Evolutionary conservation across 2,888 invertebrate genomes (phyloP).

Genomic region (Acleris cristana): DNA sequence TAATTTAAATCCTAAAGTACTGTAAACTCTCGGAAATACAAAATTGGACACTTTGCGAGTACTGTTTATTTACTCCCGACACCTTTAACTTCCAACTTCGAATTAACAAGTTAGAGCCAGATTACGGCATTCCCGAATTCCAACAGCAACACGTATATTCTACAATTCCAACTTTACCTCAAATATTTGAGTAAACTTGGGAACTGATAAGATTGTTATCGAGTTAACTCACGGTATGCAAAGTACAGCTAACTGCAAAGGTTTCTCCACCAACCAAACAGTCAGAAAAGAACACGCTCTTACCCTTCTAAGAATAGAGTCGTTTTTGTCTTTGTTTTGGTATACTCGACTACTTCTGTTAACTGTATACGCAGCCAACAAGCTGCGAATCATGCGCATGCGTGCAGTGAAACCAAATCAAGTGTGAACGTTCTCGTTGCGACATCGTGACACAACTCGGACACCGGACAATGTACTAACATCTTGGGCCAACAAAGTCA

Average conservation of each 20-base stretch:
- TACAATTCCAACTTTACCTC: slow-evolving; percentile 10
- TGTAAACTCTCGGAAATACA: too few species aligned
- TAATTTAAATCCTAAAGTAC: too few species aligned
- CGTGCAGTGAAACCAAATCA: slow-evolving; percentile 65
- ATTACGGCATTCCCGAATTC: background rate
- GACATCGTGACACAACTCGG: slow-evolving; percentile 57
- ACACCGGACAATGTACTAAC: slow-evolving; percentile 36
- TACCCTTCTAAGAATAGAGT: too few species aligned
- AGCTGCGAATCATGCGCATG: slow-evolving; percentile 50
- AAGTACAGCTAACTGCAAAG: slow-evolving; percentile 11
- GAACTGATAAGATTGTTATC: slow-evolving; percentile 34
- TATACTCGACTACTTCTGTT: too few species aligned
- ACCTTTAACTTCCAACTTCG: too few species aligned
- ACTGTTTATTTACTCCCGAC: too few species aligned
- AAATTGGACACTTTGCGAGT: too few species aligned
- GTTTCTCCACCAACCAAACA: too few species aligned
- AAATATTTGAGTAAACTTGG: slow-evolving; percentile 16
- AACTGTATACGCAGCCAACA: slow-evolving; percentile 19
- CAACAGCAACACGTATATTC: background rate
- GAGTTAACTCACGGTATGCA: slow-evolving; percentile 26
- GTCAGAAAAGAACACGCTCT: too few species aligned
- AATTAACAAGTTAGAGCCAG: too few species aligned
- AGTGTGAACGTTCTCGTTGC: slow-evolving; percentile 63
- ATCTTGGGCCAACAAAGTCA: slow-evolving; percentile 31
- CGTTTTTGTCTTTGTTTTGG: too few species aligned